Evolutionary conservation across 2,888 invertebrate species (phyloP), one percentile per base, ranked within the genome.

Genomic region (Dicyrtoma fusca): DNA sequence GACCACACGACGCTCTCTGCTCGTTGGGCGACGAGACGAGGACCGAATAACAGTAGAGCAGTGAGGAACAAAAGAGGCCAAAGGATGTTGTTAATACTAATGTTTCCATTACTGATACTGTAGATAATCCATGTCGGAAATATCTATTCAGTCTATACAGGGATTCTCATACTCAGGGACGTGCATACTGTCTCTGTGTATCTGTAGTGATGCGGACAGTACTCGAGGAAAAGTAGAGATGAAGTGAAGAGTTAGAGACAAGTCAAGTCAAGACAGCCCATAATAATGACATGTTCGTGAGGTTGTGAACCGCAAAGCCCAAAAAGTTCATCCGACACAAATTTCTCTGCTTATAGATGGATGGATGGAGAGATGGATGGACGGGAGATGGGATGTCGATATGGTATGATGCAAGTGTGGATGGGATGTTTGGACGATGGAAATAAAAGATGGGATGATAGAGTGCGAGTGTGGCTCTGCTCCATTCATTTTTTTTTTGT

Each of bases 231-330:
- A 34, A 5, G 34, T 34, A 70, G 62, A 26, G 26, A 26, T 23
- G 55, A 61, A n/a, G 17, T 17, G 44, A 17, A 19, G 45, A 44
- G 14, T n/a, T 55, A 11, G 14, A 51, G 23, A 6, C 57, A 25
- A 26, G 57, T 53, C 64, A 55, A 64, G 49, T 73, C 51, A 66
- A 55, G 19, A 66, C 66, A 49, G 34, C 61, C 69, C 64, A 66
- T 66, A 49, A 66, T 75, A 75, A 75, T 75, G 75, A 75, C 75
- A 75, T 70, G 75, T 75, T 75, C 75, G 75, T 75, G 75, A 75
- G 74, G 68, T 70, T 72, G 63, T 68, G 74, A 74, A 72, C 73
- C 73, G 59, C 74, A 74, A 69, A 71, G 65, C 53, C 57, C 66
- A 26, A 55, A 70, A 53, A 70, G 62, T 62, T 69, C n/a, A 62